Percentiles rank a stretch among this genome's conserved stretches.
These are phyloP conservation scores for Melangyna quadrimaculata DNA, from an alignment of 2,888 invertebrate genomes.

Conservation along the genomic window DNA sequence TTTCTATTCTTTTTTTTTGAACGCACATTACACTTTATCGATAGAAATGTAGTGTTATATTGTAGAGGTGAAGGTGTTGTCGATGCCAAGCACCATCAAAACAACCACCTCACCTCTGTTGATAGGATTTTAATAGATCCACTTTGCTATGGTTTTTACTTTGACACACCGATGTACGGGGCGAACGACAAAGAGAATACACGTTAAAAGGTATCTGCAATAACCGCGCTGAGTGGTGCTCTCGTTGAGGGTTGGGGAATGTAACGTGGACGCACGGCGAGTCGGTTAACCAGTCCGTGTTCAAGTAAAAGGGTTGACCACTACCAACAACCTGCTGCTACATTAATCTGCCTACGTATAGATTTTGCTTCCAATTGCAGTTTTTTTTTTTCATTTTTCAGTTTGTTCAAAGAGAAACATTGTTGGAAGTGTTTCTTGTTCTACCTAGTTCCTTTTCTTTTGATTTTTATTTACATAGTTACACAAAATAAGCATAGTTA, in stretches of 20 bases:
- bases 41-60: not conserved
- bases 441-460: not conserved
- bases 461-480: not conserved
- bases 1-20: conserved; percentile 34
- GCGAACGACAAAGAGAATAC: not conserved
- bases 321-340: conserved; percentile 25
- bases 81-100: conserved; percentile 3
- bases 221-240: not conserved
- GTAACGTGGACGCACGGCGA: not conserved
- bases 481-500: not conserved
- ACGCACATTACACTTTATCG: conserved; percentile 41
- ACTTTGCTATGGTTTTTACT: conserved; percentile 59
- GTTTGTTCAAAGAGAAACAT: not conserved
- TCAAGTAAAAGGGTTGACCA: conserved; percentile 7
- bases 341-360: conserved; percentile 8
- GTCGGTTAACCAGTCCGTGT: conserved; percentile 11
- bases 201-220: conserved; percentile 8
- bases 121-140: conserved; percentile 69
- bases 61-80: not conserved
- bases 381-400: not conserved
- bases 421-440: not conserved
- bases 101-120: conserved; percentile 22
- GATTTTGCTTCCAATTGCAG: not conserved
- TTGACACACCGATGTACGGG: not conserved
- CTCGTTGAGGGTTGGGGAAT: not conserved